Base-by-base conservation (phyloP, 2,113 vertebrate species). In the Oncorhynchus nerka region DNA sequence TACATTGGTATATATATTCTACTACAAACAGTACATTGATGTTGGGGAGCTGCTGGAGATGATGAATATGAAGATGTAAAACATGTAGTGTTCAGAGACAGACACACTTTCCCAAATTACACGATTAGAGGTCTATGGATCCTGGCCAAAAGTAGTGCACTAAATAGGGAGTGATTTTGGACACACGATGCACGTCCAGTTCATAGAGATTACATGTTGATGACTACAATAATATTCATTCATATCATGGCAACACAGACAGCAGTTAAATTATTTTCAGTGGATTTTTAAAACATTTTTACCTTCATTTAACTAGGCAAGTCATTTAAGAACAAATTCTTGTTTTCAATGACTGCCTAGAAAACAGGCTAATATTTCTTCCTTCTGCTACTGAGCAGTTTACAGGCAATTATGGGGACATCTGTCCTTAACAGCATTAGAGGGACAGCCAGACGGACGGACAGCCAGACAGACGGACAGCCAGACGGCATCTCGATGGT, bases 391-490 rank as follows among this genome's bases (percentile, higher is more conserved):
- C 13, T 30, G 61, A 70, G 78, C 71, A 68, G 70, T 80, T 84
- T 62, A 75, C 64, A 62, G 26, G 5, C 78, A 82, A 81, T 83
- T 77, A 83, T 24, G 74, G 49, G 49, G 88, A 86, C 91, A 92
- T 87, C 85, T 87, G 89, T 85, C 65, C 15, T 30, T 61, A 78
- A 71, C 79, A 82, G 80, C 84, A 87, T 84, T 90, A 89, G 55
- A 45, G 75, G 69, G 83, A 81, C 39, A 84, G 76, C 9, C 9
- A 89, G 55, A 45, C 75, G 61, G 83, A 81, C 11, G 49, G 49
- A 15, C 49, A 84, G 76, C 12, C 11, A 89, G 55, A 32, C 75
- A 67, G 83, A 81, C 15, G 51, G 51, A 19, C 51, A 5, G 51
- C 15, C 51, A 55, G 51, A 78, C 83, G 85, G 86, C 72, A 86